Evolutionary conservation across 2,888 invertebrate species (phyloP), one percentile per base, ranked within the genome.

Genomic region (Linyphia triangularis): DNA sequence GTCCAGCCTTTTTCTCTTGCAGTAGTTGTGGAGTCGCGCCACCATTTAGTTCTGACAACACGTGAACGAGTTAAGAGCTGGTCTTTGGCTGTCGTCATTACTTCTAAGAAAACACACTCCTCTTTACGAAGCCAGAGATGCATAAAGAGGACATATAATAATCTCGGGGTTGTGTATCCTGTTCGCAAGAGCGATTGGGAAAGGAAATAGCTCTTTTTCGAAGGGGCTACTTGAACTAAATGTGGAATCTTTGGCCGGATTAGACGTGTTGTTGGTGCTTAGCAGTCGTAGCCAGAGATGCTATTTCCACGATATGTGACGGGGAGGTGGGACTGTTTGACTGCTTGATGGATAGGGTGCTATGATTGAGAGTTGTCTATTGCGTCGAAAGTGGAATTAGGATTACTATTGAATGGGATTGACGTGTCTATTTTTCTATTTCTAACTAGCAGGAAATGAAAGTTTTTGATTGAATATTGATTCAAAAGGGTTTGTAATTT

Each of bases 21-120:
- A 16, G 16, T 13, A 51, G 33, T 67, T 51, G n/a, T n/a, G 24
- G 57, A 4, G 81, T 30, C 81, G 30, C 59, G 82, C 83, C 83
- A 73, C 83, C 73, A 73, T 83, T 83, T 83, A 83, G 83, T 65
- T 43, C 51, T 83, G n/a, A 82, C 81, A 82, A 82, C 82, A 70
- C 59, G 37, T 28, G n/a, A 22, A 28, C 67, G 63, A 65, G 63
- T 24, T 70, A 70, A 19, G 70, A 26, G 13, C 24, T 33, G 24
- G 70, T 24, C 43, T 33, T 24, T 40, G n/a, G 24, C 24, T 37
- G 59, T 61, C 75, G 33, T 77, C 61, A 37, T 77, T 73, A 61
- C 33, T 51, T 51, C 40, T 26, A n/a, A 3, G 51, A 51, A 51
- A 13, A 5, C 13, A 33, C 33, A 33, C n/a, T n/a, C n/a, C n/a